A percentile compares a stretch with the other conserved stretches of the same genome.
Conservation (phyloP, 2,888 invertebrate genomes). For the Ernsta delagoae region DNA sequence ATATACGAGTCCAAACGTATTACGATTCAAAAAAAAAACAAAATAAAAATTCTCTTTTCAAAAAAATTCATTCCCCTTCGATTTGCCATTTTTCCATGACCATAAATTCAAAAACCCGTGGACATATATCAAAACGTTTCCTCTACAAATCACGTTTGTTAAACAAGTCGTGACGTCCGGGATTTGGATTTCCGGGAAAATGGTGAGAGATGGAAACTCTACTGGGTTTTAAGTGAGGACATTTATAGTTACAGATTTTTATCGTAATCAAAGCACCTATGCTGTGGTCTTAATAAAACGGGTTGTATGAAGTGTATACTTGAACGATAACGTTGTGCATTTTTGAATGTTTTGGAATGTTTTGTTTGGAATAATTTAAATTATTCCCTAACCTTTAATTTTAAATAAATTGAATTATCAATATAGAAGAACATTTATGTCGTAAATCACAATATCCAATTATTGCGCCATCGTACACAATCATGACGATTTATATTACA, state of each 20-base stretch:
- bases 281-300: too few relatives aligned
- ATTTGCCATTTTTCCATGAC: slow-evolving; percentile 7
- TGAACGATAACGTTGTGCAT: too few relatives aligned
- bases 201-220: slow-evolving; percentile 1
- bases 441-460: too few relatives aligned
- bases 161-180: slow-evolving; percentile 28
- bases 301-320: too few relatives aligned
- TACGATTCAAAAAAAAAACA: slow-evolving; percentile 1
- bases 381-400: too few relatives aligned
- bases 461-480: too few relatives aligned
- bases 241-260: not conserved
- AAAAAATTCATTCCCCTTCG: not conserved
- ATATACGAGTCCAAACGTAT: too few relatives aligned
- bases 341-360: too few relatives aligned
- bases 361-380: too few relatives aligned
- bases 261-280: not conserved
- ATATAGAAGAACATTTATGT: too few relatives aligned
- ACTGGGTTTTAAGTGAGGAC: slow-evolving; percentile 1
- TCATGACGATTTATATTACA: too few relatives aligned
- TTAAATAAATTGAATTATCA: too few relatives aligned
- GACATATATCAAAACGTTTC: slow-evolving; percentile 27
- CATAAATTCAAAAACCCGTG: slow-evolving; percentile 25
- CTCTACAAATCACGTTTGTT: slow-evolving; percentile 31
- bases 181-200: slow-evolving; percentile 28
- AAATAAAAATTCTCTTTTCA: not conserved